Conservation (phyloP, 2,888 invertebrate genomes). For the Ceratothoa steindachneri region DNA sequence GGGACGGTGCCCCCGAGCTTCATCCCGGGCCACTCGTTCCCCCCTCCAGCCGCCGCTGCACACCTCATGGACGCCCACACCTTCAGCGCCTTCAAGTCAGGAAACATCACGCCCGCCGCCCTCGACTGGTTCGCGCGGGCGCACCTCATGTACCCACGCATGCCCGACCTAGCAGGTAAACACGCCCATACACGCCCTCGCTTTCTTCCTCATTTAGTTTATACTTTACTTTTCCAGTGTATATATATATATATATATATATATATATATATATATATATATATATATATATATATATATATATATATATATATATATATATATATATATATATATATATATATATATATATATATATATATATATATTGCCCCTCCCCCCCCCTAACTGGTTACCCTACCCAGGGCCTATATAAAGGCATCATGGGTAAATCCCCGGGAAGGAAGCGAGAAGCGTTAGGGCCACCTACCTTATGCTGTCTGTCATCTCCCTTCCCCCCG, state of each 20-base stretch:
- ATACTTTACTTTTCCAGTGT: too few species aligned
- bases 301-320: background rate
- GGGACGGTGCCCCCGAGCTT: conserved; percentile 24
- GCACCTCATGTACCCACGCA: conserved; percentile 38
- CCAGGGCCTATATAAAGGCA: too few species aligned
- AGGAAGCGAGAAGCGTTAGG: too few species aligned
- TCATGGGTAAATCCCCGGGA: too few species aligned
- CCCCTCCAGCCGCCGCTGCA: conserved; percentile 21
- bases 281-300: background rate
- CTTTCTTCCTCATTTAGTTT: background rate
- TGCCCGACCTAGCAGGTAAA: conserved; percentile 40
- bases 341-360: background rate
- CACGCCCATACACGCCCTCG: background rate
- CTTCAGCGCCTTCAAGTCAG: conserved; percentile 36
- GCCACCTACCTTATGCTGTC: too few species aligned
- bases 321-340: background rate
- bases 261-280: too few species aligned
- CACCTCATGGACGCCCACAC: conserved; percentile 41
- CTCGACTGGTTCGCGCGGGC: conserved; percentile 44
- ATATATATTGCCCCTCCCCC: too few species aligned
- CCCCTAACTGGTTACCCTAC: too few species aligned
- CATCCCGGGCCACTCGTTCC: conserved; percentile 31
- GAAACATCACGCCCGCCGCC: conserved; percentile 30
- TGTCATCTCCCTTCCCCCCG: too few species aligned
- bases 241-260: too few species aligned